Base-by-base conservation (phyloP, 1,140 invertebrate genomes). In the Calephelis virginiensis region DNA sequence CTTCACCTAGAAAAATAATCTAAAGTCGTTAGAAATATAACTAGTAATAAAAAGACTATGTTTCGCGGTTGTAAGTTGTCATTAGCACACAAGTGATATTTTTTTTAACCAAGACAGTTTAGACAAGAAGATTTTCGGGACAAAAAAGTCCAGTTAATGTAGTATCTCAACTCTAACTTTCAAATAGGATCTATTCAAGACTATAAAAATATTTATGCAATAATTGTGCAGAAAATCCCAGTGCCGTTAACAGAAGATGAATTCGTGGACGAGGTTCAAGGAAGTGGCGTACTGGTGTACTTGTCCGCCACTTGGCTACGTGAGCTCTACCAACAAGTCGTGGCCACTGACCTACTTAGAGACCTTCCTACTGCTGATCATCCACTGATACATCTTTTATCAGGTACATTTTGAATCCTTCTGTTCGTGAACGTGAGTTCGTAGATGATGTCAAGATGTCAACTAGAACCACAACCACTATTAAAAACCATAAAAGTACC, bases 281-380 rank as follows among this genome's bases (percentile, higher is more conserved):
- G 96, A 40, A 97, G 96, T 69, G 97, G 97, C 6, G 95, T 98
- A 8, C 85, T 98, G 11, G 95, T 98, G 11, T 98, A 98, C 83
- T 91, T 99, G 1, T 98, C 97, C 6, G 95, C 96, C 0, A 96
- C 96, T 0, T 99, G 97, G 97, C 92, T 99, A 0, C 95, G 96
- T 38, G 97, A 98, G 82, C 90, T 99, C 0, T 98, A 98, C 84
- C 96, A 97, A 76, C 96, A 96, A 80, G 94, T 98, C 2, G 90
- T 98, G 0, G 93, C 94, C 0, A 94, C 92, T 63, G 96, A 97
- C 81, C 87, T 98, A 4, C 86, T 98, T 13, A 94, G 95, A 75
- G 92, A 93, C 50, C 80, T 85, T 0, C 78, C 81, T 28, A 69
- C 70, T 9, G 65, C 70, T 38, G 81, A 91, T 12, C 85, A 89